Evolutionary conservation across 2,113 vertebrate species (phyloP), one percentile per base, ranked within the genome.

Genomic region (Myotis davidii): DNA sequence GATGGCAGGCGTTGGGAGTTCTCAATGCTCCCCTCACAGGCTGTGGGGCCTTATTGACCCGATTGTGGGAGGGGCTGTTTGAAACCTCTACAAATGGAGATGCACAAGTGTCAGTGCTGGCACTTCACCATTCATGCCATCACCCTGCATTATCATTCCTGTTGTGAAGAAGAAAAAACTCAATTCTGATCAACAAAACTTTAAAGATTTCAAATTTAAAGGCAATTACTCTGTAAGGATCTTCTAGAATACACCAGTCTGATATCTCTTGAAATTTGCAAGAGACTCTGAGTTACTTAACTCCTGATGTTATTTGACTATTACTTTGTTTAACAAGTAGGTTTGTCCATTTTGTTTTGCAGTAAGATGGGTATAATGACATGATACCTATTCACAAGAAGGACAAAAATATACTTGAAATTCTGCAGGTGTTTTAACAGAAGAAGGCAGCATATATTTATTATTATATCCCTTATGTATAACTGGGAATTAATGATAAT

Each of bases 121-220:
- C n/a, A 70, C 34, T 83, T 93, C 56, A 29, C 69, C 32, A n/a
- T 69, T 39, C 14, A 84, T 25, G 10, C n/a, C 83, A 76, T 89
- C 45, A 59, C n/a, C 69, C 32, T 76, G 11, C 18, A 76, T 91
- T 94, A 76, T 52, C 29, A 78, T 50, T 78, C 25, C 32, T 91
- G 64, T 48, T 86, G 5, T 96, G 27, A 18, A 88, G 54, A 61
- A 95, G 37, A 64, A 3, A 64, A 3, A 88, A 88, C 8, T 69
- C 32, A 88, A 37, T 89, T 93, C 39, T 54, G 37, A 52, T 64
- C 25, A 91, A 45, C 6, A 90, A 39, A 86, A 45, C 3, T 76
- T 21, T 54, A 48, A 94, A 91, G 54, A 73, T 93, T 59, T 95
- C 20, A 67, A 88, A 86, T 78, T 73, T 29, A 65, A 14, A 27